These are phyloP conservation scores for Poeciliopsis infans DNA, from an alignment of 2,797 vertebrate genomes.

Conservation along the genomic window DNA sequence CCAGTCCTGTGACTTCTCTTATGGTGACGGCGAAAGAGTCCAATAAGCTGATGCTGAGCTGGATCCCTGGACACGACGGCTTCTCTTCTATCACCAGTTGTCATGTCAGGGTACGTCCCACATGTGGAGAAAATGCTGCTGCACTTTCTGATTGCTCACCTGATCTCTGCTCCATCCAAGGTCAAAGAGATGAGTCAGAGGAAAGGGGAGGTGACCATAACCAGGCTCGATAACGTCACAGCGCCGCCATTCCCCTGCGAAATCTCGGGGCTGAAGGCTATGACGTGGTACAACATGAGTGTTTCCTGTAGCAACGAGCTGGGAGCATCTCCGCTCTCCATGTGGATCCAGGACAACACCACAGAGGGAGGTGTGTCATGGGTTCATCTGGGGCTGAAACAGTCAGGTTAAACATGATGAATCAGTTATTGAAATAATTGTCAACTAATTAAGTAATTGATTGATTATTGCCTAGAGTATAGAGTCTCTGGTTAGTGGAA, in stretches of 20 bases:
- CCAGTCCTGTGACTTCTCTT: conserved; percentile 73
- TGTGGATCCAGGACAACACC: conserved; percentile 88
- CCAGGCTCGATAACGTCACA: conserved; percentile 69
- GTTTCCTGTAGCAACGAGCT: conserved; percentile 93
- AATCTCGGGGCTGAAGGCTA: conserved; percentile 84
- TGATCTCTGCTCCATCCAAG: conserved; percentile 40
- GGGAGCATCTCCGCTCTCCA: conserved; percentile 80
- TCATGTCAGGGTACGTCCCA: conserved; percentile 82
- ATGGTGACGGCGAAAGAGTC: conserved; percentile 75
- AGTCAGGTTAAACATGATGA: no score
- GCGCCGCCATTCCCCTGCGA: conserved; percentile 84
- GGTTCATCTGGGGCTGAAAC: background rate
- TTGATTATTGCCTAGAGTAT: no score
- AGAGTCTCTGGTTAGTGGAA: no score
- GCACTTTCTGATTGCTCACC: fast-evolving
- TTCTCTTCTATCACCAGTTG: conserved; percentile 87
- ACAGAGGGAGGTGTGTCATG: conserved; percentile 90
- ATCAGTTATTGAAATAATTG: no score
- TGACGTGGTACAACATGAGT: conserved; percentile 86
- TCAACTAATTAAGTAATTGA: no score
- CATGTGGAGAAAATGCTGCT: background rate
- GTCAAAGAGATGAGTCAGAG: conserved; percentile 77
- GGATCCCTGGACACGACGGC: conserved; percentile 88
- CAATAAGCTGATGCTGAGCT: conserved; percentile 83
- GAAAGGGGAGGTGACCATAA: conserved; percentile 72